Percentiles rank a stretch among this genome's conserved stretches.
phyloP scores from a whole-genome alignment of 2,888 invertebrate species.

The Aricia artaxerxes region DNA sequence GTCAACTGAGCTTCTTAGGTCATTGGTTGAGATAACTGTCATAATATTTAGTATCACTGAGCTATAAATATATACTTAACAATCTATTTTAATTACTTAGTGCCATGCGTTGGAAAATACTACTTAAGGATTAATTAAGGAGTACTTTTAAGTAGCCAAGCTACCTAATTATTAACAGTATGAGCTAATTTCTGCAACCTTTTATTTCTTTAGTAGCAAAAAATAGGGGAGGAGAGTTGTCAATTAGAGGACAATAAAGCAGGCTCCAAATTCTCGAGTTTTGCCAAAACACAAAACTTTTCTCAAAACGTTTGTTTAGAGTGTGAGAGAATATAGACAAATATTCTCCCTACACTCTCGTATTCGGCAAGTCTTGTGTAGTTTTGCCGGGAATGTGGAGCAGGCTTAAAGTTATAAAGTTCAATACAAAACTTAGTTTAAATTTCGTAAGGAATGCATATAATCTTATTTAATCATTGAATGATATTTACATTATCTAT shows the following conservation, averaged over 20 bases:
- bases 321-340: too few relatives aligned
- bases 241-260: background rate
- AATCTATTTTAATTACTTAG: conserved; percentile 28
- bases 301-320: too few relatives aligned
- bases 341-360: too few relatives aligned
- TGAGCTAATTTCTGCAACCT: background rate
- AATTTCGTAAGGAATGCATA: too few relatives aligned
- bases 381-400: too few relatives aligned
- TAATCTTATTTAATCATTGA: background rate
- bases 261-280: too few relatives aligned
- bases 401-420: too few relatives aligned
- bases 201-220: background rate
- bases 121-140: too few relatives aligned
- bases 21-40: conserved; percentile 70
- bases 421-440: too few relatives aligned
- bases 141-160: background rate
- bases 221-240: background rate
- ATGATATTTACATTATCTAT: background rate
- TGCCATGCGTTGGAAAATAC: background rate
- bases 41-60: conserved; percentile 47
- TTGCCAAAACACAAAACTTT: too few relatives aligned
- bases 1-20: conserved; percentile 71
- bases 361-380: too few relatives aligned
- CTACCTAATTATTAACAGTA: background rate
- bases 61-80: conserved; percentile 34